Base-by-base conservation (phyloP, 2,113 vertebrate species). In the Callaeas wilsoni region DNA sequence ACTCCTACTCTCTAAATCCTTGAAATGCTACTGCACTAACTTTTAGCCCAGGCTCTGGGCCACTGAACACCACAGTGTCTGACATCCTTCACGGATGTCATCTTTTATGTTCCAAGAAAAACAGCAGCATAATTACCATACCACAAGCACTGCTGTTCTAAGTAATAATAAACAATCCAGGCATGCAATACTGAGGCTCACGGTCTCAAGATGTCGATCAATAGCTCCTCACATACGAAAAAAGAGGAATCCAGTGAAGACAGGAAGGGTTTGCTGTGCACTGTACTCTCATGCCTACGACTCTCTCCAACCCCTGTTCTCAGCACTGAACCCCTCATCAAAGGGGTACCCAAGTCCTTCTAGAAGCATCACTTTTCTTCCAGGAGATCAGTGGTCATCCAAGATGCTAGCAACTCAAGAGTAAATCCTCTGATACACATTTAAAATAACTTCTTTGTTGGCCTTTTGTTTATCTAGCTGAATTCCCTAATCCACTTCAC, bases 131-230 rank as follows among this genome's bases (percentile, higher is more conserved):
- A 87, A 81, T 59, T 84, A 87, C 41, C 33, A n/a, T 18, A 81
- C 13, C 6, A 5, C 57, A 88, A 92, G n/a, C 57, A 68, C 23
- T 0, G 1, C 39, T 46, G 47, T 33, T 93, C 13, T 55, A 65
- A 88, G 25, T 29, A 85, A 92, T 41, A 37, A 88, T 29, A 88
- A 93, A 94, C 60, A 87, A 90, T 23, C 52, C 77, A 91, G n/a
- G 25, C 29, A 70, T 0, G 1, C 32, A 55, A 2, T 21, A 39
- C 22, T 19, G 35, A 68, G 44, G 26, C 35, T 91, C 39, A 17
- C 4, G 30, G 44, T 52, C 69, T 68, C 35, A 71, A 74, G 49
- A 60, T 16, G n/a, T 53, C 4, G 7, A 49, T 68, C 39, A 53
- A 5, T 4, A 86, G 46, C 49, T 94, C 46, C 50, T 86, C 62